Conservation (phyloP, 2,888 invertebrate species). For the Acanthopleura granulata region DNA sequence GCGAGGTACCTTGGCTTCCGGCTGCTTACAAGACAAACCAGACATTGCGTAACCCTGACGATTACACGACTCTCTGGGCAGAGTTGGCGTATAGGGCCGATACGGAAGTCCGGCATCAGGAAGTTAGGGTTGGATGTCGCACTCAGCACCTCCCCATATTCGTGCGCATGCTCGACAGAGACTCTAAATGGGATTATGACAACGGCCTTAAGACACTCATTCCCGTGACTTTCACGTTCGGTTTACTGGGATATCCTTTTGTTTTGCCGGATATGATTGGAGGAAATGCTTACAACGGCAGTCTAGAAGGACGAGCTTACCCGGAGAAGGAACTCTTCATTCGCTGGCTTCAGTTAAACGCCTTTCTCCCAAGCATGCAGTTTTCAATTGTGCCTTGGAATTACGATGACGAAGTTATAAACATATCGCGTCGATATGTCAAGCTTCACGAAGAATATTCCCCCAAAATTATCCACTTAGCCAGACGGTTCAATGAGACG, state of each 20-base stretch:
- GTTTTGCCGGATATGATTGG: conserved; percentile 89
- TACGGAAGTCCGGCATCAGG: conserved; percentile 75
- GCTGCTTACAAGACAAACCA: conserved; percentile 38
- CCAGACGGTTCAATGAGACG: conserved; percentile 44
- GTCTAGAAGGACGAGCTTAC: conserved; percentile 24
- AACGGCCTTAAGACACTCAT: conserved; percentile 84
- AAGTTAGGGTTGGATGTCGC: conserved; percentile 86
- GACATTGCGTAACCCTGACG: conserved; percentile 43
- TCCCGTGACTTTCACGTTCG: conserved; percentile 78
- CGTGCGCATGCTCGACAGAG: conserved; percentile 81
- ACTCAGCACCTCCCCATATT: conserved; percentile 89
- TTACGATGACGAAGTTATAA: conserved; percentile 43
- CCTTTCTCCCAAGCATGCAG: conserved; percentile 92
- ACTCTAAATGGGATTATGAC: conserved; percentile 86
- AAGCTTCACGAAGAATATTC: conserved; percentile 49
- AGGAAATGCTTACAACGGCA: conserved; percentile 58
- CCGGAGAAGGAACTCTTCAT: conserved; percentile 73
- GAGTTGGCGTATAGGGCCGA: conserved; percentile 50
- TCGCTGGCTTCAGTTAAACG: conserved; percentile 87
- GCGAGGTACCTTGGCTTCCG: conserved; percentile 59
- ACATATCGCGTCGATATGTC: conserved; percentile 44
- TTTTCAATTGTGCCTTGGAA: conserved; percentile 78
- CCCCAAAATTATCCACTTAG: conserved; percentile 46
- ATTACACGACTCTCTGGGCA: conserved; percentile 53
- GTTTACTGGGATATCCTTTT: conserved; percentile 79